Evolutionary conservation across 2,888 invertebrate species (phyloP).

Genomic region (Megastigmus dorsalis): DNA sequence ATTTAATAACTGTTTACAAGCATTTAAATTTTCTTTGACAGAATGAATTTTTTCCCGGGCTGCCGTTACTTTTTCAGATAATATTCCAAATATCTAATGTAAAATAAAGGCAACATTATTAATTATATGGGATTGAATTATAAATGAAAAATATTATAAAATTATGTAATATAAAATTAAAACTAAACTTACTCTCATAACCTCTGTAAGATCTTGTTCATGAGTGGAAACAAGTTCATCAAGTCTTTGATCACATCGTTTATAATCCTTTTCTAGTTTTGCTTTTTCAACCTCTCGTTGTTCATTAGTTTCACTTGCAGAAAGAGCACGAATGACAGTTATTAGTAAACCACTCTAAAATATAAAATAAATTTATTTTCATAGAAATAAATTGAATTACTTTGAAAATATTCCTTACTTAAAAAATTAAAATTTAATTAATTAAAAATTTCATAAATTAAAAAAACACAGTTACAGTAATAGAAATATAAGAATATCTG

Average conservation of each 20-base stretch:
- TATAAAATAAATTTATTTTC: not conserved
- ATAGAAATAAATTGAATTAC: not conserved
- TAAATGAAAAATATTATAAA: conserved; percentile 1
- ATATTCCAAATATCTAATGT: conserved; percentile 85
- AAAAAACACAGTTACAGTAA: not conserved
- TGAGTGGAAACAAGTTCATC: conserved; percentile 92
- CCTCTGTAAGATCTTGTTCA: conserved; percentile 90
- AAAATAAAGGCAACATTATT: conserved; percentile 73
- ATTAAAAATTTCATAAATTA: not conserved
- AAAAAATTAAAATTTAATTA: not conserved
- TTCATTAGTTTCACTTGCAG: conserved; percentile 94
- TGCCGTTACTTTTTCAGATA: conserved; percentile 85
- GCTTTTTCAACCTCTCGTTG: conserved; percentile 94
- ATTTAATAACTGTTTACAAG: conserved; percentile 89
- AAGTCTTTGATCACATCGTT: conserved; percentile 90
- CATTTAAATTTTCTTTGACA: conserved; percentile 87
- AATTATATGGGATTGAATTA: no score
- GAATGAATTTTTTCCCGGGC: conserved; percentile 85
- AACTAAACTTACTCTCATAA: conserved; percentile 78
- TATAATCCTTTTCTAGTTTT: conserved; percentile 94
- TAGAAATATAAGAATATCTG: not conserved
- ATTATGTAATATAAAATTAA: not conserved
- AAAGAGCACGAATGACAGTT: conserved; percentile 95
- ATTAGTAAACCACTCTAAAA: conserved; percentile 78
- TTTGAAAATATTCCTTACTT: not conserved